Base-by-base conservation (phyloP, 2,113 vertebrate genomes). In the Ammodytes dubius region DNA sequence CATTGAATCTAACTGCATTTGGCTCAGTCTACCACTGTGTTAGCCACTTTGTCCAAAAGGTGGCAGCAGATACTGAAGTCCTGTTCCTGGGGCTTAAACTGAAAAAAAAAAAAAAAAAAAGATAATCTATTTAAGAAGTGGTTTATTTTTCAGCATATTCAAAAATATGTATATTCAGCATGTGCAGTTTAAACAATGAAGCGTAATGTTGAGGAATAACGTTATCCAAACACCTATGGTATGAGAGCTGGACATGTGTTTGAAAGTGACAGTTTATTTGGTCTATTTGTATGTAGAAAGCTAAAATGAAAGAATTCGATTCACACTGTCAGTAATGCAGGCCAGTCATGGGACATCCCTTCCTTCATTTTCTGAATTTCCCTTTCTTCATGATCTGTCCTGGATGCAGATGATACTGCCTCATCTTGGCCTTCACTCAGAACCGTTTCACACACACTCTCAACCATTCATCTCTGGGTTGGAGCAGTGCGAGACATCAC, bases 51-150 rank as follows among this genome's bases (percentile, higher is more conserved):
- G 13, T 63, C 86, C 92, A 82, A 0, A 43, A 77, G 90, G 80
- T 40, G 90, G 88, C 83, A 91, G 85, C 72, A 89, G 13, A 54
- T 13, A n/a, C 60, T 70, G 0, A 3, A 7, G 4, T 50, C 13
- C 74, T 19, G 47, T 66, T 78, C 35, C 12, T 57, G n/a, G 47
- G n/a, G 12, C 1, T 50, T 35, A 39, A 69, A 66, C 19, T 63
- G 27, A 0, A 19, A 14, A 0, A 12, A 6, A 47, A 27, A 35
- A 59, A 63, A 11, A 27, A 66, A 2, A 17, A 68, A 3, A 35
- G 43, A n/a, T n/a, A n/a, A n/a, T n/a, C n/a, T n/a, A n/a, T 69
- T 47, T 35, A 59, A 45, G 4, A 54, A 11, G 43, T 13, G 14
- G 6, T 73, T 65, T 68, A 8, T 4, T 27, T 27, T 27, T 39